Evolutionary conservation across 1,140 invertebrate genomes (phyloP).

Genomic region (Nymphalis io): DNA sequence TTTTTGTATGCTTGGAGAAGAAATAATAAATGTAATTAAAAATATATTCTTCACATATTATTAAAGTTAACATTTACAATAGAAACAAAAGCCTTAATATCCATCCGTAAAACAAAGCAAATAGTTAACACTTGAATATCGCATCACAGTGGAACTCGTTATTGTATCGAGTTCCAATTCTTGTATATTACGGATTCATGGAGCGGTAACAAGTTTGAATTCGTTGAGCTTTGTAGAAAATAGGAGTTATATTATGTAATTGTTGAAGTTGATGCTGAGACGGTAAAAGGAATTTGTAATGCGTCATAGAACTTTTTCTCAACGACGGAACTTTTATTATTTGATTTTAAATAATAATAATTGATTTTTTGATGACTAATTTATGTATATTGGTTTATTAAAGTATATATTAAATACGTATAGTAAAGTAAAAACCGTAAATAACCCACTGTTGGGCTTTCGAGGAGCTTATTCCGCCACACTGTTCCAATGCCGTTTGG

Average conservation of each 20-base stretch:
- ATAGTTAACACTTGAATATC: constrained; percentile 25
- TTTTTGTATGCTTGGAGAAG: too few relatives aligned
- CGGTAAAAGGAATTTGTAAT: background rate
- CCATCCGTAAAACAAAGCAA: constrained; percentile 24
- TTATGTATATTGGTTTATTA: too few relatives aligned
- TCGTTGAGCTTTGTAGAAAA: constrained; percentile 27
- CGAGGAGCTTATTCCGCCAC: too few relatives aligned
- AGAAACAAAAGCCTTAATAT: constrained; percentile 19
- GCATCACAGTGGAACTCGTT: constrained; percentile 26
- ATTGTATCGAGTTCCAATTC: constrained; percentile 22
- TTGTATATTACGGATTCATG: constrained; percentile 13
- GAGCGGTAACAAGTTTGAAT: constrained; percentile 31
- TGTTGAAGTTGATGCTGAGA: background rate
- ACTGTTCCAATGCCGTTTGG: too few relatives aligned
- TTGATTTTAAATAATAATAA: background rate
- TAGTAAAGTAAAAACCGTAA: too few relatives aligned
- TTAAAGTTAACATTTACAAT: constrained; percentile 16
- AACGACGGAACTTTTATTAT: background rate
- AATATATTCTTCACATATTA: too few relatives aligned
- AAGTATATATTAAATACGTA: too few relatives aligned
- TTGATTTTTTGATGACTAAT: too few relatives aligned
- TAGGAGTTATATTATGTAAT: constrained; percentile 16
- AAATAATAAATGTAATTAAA: too few relatives aligned
- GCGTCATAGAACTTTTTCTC: background rate
- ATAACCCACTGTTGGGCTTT: too few relatives aligned